Percentiles rank a stretch among this genome's conserved stretches.
These are phyloP conservation scores for Drosophila murphyi DNA, from an alignment of 1,140 invertebrate genomes.

Conservation along the genomic window DNA sequence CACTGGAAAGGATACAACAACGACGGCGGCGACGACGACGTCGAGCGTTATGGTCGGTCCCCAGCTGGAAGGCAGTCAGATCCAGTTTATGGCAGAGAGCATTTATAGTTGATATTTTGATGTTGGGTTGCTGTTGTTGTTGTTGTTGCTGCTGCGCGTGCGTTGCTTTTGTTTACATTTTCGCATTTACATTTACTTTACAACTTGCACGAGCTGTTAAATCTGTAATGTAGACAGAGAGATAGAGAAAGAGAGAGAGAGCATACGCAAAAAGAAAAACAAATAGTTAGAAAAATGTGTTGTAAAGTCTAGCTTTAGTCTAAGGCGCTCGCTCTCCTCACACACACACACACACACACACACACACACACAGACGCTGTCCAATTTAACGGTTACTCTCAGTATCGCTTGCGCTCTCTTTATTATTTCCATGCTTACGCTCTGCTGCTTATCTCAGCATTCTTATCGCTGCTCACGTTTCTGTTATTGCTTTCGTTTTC, in stretches of 20 bases:
- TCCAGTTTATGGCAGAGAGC: conserved; percentile 56
- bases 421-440: conserved; percentile 26
- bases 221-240: conserved; percentile 45
- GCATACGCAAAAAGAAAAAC: conserved; percentile 5
- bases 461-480: conserved; percentile 68
- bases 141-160: conserved; percentile 67
- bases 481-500: conserved; percentile 58
- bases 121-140: conserved; percentile 5
- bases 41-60: conserved; percentile 10
- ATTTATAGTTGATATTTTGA: conserved; percentile 3
- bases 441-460: conserved; percentile 62
- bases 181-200: conserved; percentile 44
- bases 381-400: not conserved
- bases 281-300: conserved; percentile 9
- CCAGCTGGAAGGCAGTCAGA: conserved; percentile 47
- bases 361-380: not conserved
- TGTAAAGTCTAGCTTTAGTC: conserved; percentile 7
- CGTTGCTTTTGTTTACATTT: conserved; percentile 80
- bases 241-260: conserved; percentile 9
- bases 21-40: not conserved
- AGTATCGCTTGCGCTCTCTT: not conserved
- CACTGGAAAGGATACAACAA: conserved; percentile 41
- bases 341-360: conserved; percentile 1
- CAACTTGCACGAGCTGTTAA: conserved; percentile 47
- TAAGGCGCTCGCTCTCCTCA: conserved; percentile 12